A percentile compares a stretch with the other conserved stretches of the same genome.
Conservation (phyloP, 2,888 invertebrate genomes). For the Punctoribates punctum region DNA sequence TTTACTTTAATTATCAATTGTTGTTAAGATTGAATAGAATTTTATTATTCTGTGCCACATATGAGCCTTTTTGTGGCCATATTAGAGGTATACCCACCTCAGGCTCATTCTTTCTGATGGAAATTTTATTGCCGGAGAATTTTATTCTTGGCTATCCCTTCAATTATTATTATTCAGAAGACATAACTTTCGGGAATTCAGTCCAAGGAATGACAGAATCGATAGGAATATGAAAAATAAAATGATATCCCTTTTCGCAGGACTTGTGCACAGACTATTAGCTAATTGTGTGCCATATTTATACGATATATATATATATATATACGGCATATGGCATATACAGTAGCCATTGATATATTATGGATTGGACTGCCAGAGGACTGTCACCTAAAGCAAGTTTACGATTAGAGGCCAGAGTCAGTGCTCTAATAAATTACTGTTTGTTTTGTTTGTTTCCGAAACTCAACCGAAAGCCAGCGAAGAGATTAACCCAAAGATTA, state of each 20-base stretch:
- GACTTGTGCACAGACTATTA: not conserved
- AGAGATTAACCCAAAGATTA: slow-evolving; percentile 8
- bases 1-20: too few relatives aligned
- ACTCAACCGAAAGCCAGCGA: not conserved
- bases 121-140: too few relatives aligned
- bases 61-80: too few relatives aligned
- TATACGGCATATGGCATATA: not conserved
- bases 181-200: not conserved
- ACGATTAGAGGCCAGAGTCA: not conserved
- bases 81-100: too few relatives aligned
- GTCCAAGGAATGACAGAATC: not conserved
- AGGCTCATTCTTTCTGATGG: too few relatives aligned
- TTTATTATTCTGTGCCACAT: too few relatives aligned
- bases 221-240: not conserved
- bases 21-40: too few relatives aligned
- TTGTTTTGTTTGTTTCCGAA: too few relatives aligned
- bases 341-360: not conserved
- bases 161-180: not conserved
- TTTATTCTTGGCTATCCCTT: too few relatives aligned
- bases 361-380: not conserved
- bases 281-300: slow-evolving; percentile 1
- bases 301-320: not conserved
- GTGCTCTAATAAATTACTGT: not conserved
- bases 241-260: not conserved
- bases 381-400: not conserved